These are phyloP conservation scores for Patiria miniata DNA, from an alignment of 35 echinoderm and acorn worm species.

Conservation along the genomic window DNA sequence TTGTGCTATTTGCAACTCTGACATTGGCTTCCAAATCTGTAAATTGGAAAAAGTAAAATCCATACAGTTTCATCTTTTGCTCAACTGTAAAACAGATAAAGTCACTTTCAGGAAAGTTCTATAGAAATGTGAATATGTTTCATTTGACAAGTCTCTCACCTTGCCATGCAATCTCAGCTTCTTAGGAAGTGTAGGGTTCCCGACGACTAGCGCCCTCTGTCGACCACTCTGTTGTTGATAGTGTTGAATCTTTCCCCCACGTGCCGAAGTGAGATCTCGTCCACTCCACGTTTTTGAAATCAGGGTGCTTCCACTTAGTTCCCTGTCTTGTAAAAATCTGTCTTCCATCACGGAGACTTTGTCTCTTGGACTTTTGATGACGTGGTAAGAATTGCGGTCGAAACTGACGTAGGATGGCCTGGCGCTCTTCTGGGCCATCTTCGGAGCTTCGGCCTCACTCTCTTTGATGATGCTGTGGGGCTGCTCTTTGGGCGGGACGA, in stretches of 20 bases:
- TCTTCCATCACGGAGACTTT: conserved; percentile 54
- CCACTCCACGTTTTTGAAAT: conserved; percentile 83
- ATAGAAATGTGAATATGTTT: no score
- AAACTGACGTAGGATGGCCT: conserved; percentile 81
- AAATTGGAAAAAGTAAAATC: not conserved
- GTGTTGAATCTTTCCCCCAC: conserved; percentile 32
- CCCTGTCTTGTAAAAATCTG: conserved; percentile 21
- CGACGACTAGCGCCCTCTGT: conserved; percentile 59
- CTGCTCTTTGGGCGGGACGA: conserved; percentile 57
- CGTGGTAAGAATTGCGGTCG: conserved; percentile 58
- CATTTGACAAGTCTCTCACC: conserved; percentile 21
- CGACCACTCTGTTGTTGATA: conserved; percentile 42
- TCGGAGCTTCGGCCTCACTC: conserved; percentile 39
- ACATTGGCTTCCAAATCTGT: conserved; percentile 33
- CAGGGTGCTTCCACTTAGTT: conserved; percentile 44
- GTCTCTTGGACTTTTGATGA: conserved; percentile 26
- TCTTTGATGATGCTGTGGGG: conserved; percentile 68
- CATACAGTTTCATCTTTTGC: no score
- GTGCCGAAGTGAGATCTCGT: conserved; percentile 62
- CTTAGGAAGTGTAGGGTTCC: conserved; percentile 76
- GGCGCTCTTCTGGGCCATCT: conserved; percentile 54
- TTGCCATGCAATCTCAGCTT: conserved; percentile 70
- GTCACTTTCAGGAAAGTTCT: no score
- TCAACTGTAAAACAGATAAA: no score
- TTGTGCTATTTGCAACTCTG: conserved; percentile 69